Conservation (phyloP, 2,113 vertebrate species). For the Centrocercus urophasianus region DNA sequence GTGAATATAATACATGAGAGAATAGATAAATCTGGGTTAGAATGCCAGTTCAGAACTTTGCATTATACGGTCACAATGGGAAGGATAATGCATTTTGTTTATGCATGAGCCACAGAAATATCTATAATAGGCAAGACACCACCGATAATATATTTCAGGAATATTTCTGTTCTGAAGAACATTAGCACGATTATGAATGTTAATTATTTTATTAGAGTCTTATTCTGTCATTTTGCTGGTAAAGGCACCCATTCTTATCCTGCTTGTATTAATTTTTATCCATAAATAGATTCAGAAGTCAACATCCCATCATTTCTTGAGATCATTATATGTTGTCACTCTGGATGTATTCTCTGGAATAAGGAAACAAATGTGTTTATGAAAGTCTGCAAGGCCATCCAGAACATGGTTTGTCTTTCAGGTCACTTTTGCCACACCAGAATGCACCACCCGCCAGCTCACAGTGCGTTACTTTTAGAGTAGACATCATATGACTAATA, state of each 20-base stretch:
- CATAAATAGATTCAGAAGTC: not conserved
- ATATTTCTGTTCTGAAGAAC: not conserved
- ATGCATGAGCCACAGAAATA: not conserved
- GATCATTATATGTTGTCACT: not conserved
- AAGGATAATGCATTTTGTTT: not conserved
- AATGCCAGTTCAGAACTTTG: not conserved
- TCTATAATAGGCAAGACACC: not conserved
- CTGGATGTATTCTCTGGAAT: not conserved
- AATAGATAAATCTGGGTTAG: not conserved
- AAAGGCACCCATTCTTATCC: slow-evolving; percentile 17
- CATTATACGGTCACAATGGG: not conserved
- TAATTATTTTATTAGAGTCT: not conserved
- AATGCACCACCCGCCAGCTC: no score
- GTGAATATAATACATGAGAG: not conserved
- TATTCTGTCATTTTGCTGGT: not conserved
- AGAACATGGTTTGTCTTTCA: no score
- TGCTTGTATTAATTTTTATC: not conserved
- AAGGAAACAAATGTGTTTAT: no score
- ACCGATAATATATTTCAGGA: not conserved
- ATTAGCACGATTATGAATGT: not conserved
- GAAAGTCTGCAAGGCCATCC: no score
- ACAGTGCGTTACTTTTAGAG: not conserved
- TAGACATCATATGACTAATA: not conserved
- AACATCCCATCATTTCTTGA: slow-evolving; percentile 4
- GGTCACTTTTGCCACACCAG: no score